A percentile compares a stretch with the other conserved stretches of the same genome.
phyloP scores from a whole-genome alignment of 2,797 vertebrate species.

The Salarias fasciatus region DNA sequence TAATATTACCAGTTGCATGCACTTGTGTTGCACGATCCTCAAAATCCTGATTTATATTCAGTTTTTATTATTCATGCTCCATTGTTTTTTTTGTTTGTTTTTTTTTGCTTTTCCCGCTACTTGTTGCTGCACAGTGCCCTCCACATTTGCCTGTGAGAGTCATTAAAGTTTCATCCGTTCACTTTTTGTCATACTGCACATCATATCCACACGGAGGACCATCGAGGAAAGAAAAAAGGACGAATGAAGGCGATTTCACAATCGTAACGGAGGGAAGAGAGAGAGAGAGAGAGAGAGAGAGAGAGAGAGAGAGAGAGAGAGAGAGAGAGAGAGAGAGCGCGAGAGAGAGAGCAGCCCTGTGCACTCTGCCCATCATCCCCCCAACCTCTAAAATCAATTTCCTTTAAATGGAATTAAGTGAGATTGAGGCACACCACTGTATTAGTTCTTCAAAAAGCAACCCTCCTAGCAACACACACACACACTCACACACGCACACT shows the following conservation, averaged over 20 bases:
- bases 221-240: conserved; percentile 11
- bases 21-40: conserved; percentile 24
- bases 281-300: too few species aligned
- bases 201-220: conserved; percentile 8
- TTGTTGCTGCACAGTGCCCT: conserved; percentile 35
- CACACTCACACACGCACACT: conserved; percentile 16
- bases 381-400: conserved; percentile 78
- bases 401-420: conserved; percentile 86
- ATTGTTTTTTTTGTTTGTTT: too few species aligned
- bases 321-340: too few species aligned
- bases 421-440: conserved; percentile 80
- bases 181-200: background rate
- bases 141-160: background rate
- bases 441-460: conserved; percentile 81
- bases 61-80: conserved; percentile 31
- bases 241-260: conserved; percentile 18
- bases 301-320: too few species aligned
- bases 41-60: conserved; percentile 26
- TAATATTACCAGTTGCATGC: conserved; percentile 7
- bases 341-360: conserved; percentile 20
- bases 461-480: conserved; percentile 40
- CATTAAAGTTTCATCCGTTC: conserved; percentile 33
- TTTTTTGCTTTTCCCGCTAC: too few species aligned
- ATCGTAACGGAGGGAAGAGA: conserved; percentile 19
- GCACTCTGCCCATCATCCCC: background rate